Evolutionary conservation across 2,113 vertebrate genomes (phyloP), one percentile per base, ranked within the genome.

Genomic region (Cololabis saira): DNA sequence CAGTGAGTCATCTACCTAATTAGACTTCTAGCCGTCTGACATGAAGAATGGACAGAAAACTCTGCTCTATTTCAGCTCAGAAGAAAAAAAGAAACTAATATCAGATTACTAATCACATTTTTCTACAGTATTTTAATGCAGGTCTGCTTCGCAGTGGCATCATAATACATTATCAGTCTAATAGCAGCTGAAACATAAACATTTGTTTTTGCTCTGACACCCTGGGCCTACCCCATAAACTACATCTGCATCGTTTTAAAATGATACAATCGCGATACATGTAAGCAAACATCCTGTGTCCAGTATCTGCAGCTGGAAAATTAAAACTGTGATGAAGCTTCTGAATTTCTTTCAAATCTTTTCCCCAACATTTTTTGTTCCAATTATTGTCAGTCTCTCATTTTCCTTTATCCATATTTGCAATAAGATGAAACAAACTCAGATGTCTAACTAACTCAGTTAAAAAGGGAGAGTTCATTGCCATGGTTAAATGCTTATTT

Each of bases 1-100:
- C 59, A 45, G 55, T 24, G 53, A 72, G 62, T 71, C 73, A 71
- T 79, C 51, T 62, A 17, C 61, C 68, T 82, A 67, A 74, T 85
- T 81, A 80, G 53, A 80, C 71, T 63, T 78, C 62, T 41, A 11
- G 59, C 66, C 12, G 17, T 54, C 62, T 55, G 70, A 76, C 65
- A 30, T 41, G 44, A 22, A 63, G 49, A 67, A 82, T 9, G 56
- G 78, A 70, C 74, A 64, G 58, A 66, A 66, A 67, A 47, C 42
- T 73, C n/a, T 18, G 67, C 65, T 71, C 52, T 53, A 5, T 68
- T 72, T 71, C 30, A 17, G 61, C 64, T 4, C n/a, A 45, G 61
- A 73, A 75, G 63, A 74, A 61, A 74, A 61, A 72, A 53, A 67
- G 56, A 16, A 72, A 40, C 60, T 8, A 0, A 27, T 48, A 13